phyloP scores from a whole-genome alignment of 2,888 invertebrate species.

The Hipparchia semele region DNA sequence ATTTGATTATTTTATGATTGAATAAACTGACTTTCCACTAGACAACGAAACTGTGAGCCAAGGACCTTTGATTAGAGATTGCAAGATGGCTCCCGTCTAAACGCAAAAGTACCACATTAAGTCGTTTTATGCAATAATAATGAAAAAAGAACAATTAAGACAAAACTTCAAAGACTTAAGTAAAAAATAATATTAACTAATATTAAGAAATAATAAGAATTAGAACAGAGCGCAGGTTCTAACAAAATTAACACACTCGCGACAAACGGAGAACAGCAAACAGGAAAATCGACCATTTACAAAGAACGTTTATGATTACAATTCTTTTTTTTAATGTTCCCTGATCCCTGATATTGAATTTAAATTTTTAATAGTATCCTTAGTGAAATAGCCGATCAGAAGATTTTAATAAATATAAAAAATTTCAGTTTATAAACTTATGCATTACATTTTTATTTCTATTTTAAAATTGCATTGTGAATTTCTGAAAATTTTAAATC shows the following conservation, averaged over 20 bases:
- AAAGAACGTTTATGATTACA: slow-evolving; percentile 64
- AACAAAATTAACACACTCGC: slow-evolving; percentile 74
- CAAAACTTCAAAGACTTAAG: slow-evolving; percentile 66
- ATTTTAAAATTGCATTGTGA: neutral
- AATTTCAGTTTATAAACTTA: neutral
- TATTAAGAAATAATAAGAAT: slow-evolving; percentile 73
- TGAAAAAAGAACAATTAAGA: slow-evolving; percentile 58
- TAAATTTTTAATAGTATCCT: slow-evolving; percentile 3
- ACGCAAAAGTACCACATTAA: slow-evolving; percentile 88
- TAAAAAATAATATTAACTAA: slow-evolving; percentile 77
- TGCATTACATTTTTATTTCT: slow-evolving; percentile 8
- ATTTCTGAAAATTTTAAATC: slow-evolving; percentile 21
- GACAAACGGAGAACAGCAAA: slow-evolving; percentile 78
- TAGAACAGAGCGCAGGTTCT: slow-evolving; percentile 68
- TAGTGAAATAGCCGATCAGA: neutral
- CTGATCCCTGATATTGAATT: slow-evolving; percentile 26
- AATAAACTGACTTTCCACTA: slow-evolving; percentile 90
- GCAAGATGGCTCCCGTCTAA: slow-evolving; percentile 93
- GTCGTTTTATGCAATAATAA: slow-evolving; percentile 82
- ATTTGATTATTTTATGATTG: slow-evolving; percentile 89
- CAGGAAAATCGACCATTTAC: slow-evolving; percentile 82
- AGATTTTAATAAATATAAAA: neutral
- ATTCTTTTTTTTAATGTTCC: slow-evolving; percentile 29
- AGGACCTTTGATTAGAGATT: slow-evolving; percentile 93
- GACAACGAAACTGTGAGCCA: slow-evolving; percentile 92